phyloP scores from a whole-genome alignment of 2,797 vertebrate genomes.

The Mus minutoides region DNA sequence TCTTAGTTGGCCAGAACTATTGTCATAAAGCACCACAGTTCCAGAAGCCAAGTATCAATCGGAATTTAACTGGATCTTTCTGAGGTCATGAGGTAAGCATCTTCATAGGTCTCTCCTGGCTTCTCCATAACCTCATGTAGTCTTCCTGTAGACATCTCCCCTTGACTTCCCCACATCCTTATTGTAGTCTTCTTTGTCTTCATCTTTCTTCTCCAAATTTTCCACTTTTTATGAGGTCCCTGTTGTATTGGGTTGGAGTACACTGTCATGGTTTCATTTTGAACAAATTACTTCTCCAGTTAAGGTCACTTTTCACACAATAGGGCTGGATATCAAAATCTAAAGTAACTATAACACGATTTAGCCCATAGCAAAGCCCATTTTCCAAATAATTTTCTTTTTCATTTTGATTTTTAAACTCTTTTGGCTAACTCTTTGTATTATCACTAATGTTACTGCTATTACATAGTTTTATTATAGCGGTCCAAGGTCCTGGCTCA shows the following conservation, averaged over 20 bases:
- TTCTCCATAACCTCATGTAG: not conserved
- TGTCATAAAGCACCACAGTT: not conserved
- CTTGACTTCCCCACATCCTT: too few relatives aligned
- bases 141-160: not conserved
- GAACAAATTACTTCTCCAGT: not conserved
- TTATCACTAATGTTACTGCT: not conserved
- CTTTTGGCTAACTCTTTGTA: not conserved
- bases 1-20: not conserved
- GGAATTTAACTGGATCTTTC: not conserved
- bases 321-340: not conserved
- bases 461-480: not conserved
- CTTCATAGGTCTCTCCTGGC: not conserved
- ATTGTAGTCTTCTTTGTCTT: not conserved
- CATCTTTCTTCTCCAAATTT: not conserved
- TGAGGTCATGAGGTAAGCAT: not conserved
- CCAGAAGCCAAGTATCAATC: not conserved
- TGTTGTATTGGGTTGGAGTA: not conserved
- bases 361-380: not conserved
- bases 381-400: constrained; percentile 20
- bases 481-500: not conserved
- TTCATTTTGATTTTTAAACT: constrained; percentile 17
- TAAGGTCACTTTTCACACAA: not conserved
- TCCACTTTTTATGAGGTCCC: not conserved
- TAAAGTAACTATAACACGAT: not conserved
- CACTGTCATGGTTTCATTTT: not conserved